phyloP scores from a whole-genome alignment of 2,113 vertebrate species.

The Merops nubicus region DNA sequence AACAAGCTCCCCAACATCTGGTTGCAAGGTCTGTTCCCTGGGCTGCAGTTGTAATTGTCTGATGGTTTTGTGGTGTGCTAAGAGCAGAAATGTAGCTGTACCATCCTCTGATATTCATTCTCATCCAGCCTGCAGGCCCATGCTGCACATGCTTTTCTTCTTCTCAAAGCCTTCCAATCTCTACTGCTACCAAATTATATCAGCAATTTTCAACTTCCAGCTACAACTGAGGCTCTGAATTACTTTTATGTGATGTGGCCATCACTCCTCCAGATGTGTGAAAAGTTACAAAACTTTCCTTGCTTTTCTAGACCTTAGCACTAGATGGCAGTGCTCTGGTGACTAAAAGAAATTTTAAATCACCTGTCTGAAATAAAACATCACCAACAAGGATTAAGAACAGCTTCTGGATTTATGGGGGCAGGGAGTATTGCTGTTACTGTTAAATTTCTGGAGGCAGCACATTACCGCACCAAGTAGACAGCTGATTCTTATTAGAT shows the following conservation, averaged over 20 bases:
- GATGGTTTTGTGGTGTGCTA: neutral
- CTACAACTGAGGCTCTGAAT: neutral
- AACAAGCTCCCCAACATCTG: neutral
- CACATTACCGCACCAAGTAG: neutral
- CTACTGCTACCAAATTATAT: neutral
- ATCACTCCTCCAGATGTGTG: fast-evolving
- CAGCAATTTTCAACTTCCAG: neutral
- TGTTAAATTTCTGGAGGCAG: neutral
- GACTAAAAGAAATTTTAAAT: neutral
- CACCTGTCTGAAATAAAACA: neutral
- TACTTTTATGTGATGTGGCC: neutral
- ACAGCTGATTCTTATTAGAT: neutral
- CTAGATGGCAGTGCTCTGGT: neutral
- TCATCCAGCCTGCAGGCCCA: neutral
- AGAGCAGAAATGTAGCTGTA: neutral
- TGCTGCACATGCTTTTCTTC: neutral
- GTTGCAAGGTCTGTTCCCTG: neutral
- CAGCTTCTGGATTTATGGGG: neutral
- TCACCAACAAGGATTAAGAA: fast-evolving
- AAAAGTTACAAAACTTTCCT: neutral
- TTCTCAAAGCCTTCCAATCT: neutral
- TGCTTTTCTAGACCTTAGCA: neutral
- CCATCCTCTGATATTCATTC: neutral
- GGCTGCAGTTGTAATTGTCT: neutral
- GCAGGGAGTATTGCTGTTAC: fast-evolving